phyloP scores from a whole-genome alignment of 2,113 vertebrate genomes.

The Periophthalmus modestus region DNA sequence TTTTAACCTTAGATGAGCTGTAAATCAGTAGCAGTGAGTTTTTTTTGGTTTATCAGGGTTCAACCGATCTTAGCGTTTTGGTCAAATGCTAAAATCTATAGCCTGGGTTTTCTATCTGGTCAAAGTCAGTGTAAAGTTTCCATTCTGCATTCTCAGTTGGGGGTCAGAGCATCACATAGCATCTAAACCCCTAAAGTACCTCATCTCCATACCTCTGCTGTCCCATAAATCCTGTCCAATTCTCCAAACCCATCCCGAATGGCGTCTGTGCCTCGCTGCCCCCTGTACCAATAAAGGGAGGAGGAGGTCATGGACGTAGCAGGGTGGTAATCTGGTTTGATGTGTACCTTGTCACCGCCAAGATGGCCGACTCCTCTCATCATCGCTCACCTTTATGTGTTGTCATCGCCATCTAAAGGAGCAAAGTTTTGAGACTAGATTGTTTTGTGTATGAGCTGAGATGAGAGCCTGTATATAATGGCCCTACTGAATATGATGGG shows the following conservation, averaged over 20 bases:
- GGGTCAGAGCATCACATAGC: constrained; percentile 18
- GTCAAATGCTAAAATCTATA: constrained; percentile 25
- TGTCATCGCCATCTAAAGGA: constrained; percentile 27
- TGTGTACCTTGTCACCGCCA: constrained; percentile 43
- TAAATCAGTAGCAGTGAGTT: neutral
- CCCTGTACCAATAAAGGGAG: constrained; percentile 18
- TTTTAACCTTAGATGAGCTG: neutral
- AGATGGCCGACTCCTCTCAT: constrained; percentile 41
- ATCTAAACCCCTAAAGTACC: constrained; percentile 30
- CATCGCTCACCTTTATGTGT: constrained; percentile 70
- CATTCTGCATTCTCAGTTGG: constrained; percentile 3
- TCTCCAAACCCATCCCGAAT: constrained; percentile 18
- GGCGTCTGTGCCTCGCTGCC: constrained; percentile 11
- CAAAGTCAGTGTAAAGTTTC: constrained; percentile 27
- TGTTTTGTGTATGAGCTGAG: constrained; percentile 15
- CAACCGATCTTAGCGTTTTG: neutral
- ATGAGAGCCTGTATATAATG: constrained; percentile 31
- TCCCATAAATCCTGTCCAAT: constrained; percentile 50
- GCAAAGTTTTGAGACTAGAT: constrained; percentile 53
- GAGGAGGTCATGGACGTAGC: constrained; percentile 54
- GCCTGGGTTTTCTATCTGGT: constrained; percentile 16
- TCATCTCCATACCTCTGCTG: constrained; percentile 4
- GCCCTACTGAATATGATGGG: constrained; percentile 32
- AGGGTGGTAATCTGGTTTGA: constrained; percentile 55
- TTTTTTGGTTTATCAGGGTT: neutral